Conservation (phyloP, 64 coral and sea anemone species). For the Stichodactyla mertensii region DNA sequence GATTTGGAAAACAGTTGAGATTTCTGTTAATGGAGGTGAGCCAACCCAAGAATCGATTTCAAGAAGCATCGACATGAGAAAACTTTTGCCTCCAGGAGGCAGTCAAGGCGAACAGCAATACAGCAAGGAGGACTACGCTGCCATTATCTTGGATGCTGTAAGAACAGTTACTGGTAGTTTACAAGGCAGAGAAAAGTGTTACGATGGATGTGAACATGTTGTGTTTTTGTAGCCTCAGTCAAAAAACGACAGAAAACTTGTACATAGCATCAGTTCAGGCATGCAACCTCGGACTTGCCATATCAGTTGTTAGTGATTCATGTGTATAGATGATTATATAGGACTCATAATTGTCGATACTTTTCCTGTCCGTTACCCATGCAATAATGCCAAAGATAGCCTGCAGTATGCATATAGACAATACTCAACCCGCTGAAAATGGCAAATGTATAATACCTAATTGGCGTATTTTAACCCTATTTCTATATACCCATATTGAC, state of each 20-base stretch:
- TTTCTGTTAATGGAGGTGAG: not conserved
- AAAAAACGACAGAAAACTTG: not conserved
- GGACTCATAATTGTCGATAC: too few relatives aligned
- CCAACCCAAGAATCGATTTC: not conserved
- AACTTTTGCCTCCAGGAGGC: not conserved
- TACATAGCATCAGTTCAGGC: too few relatives aligned
- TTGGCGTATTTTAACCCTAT: too few relatives aligned
- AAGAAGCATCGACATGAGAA: not conserved
- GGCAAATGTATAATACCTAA: too few relatives aligned
- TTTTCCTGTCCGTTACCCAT: too few relatives aligned
- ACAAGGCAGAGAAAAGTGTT: not conserved
- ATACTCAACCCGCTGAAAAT: too few relatives aligned
- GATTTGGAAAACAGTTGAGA: not conserved
- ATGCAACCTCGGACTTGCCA: too few relatives aligned
- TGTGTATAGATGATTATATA: too few relatives aligned
- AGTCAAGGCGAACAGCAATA: not conserved
- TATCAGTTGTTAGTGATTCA: too few relatives aligned
- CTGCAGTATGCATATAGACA: too few relatives aligned
- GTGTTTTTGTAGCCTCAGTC: not conserved
- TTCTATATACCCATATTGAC: too few relatives aligned
- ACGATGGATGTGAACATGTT: constrained; percentile 4
- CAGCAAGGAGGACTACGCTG: not conserved
- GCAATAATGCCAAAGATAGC: too few relatives aligned
- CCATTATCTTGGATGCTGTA: constrained; percentile 1
- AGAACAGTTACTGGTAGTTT: not conserved